Base-by-base conservation (phyloP, 2,797 vertebrate genomes). In the Hippopotamyrus pictus region DNA sequence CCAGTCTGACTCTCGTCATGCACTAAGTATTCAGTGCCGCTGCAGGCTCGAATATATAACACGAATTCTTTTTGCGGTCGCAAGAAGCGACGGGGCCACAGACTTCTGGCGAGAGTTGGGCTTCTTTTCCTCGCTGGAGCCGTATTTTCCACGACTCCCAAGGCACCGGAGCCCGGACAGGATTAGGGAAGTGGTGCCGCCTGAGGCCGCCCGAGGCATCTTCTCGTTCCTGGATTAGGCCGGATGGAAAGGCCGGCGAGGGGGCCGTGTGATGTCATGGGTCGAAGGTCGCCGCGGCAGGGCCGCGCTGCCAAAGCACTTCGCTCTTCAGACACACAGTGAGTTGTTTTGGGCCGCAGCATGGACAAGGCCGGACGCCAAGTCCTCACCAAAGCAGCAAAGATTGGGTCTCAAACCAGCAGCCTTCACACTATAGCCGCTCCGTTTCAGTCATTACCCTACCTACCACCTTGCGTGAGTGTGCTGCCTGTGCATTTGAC, bases 31-130 rank as follows among this genome's bases (percentile, higher is more conserved):
- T 94, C 93, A 92, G 93, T 94, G 92, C 92, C 92, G 91, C 90
- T 91, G 93, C 93, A 93, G 94, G 94, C 94, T 95, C 92, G 92
- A 94, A 96, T 93, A 90, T 95, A 94, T 94, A 94, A 95, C 94
- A 93, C 93, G 94, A 93, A 95, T 95, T 95, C 93, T 93, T 94
- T 90, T 94, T 90, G 94, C 3, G 94, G 93, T 93, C 69, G 33
- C 89, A 37, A 90, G 89, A 90, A 87, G 86, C 86, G 88, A 90
- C 88, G 91, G 88, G 91, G 8, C 86, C 59, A 22, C 59, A 44
- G 37, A 29, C 29, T 46, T 22, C 54, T 88, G 54, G 54, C 54
- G 17, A 88, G 19, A n/a, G 85, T 1, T 1, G 33, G 41, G 17
- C 8, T 37, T 7, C 85, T 54, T 46, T 33, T 59, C n/a, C 57